Base-by-base conservation (phyloP, 37 sponge, comb jelly and placozoan species). In the Ianthella basta region DNA sequence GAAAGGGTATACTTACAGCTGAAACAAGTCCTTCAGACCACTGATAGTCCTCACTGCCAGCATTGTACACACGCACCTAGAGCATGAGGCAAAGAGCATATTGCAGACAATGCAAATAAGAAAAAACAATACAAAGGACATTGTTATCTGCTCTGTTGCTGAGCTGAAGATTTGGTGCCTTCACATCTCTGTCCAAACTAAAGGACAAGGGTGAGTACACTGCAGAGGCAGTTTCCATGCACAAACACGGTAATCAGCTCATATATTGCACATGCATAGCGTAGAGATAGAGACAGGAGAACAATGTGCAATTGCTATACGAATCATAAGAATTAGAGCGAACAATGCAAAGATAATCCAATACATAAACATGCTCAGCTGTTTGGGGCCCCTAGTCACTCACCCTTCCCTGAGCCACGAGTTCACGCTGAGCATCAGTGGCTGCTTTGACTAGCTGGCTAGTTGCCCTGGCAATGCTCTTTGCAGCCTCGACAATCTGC, bases 21-120 rank as follows among this genome's bases (percentile, higher is more conserved):
- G 95, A 91, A 59, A 99, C 97, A 59, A 99, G 89, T 19, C 99
- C 99, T 55, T 97, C 96, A 36, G 92, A 89, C 99, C 99, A 99
- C 60, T 95, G 93, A 33, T 92, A 85, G 82, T 97, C 97, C 75
- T 95, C 95, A 63, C 84, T 80, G 12, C 60, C 64, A 44, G 79
- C 65, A 15, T 82, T 77, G 61, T 79, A 69, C 29, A 63, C 84
- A 65, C 82, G 80, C 57, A 92, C 87, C 87, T 87, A 8, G 50
- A 8, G 50, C n/a, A n/a, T 10, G 50, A 44, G 50, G 50, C 8
- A 8, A 8, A 44, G 50, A 44, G 50, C 50, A 44, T 44, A 44
- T n/a, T n/a, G 50, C 50, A 44, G 6, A 8, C 50, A 44, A 8
- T 44, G n/a, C n/a, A n/a, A 44, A 44, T 8, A 44, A 8, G 3